phyloP scores from a whole-genome alignment of 2,797 vertebrate genomes.

The Aselliscus stoliczkanus region DNA sequence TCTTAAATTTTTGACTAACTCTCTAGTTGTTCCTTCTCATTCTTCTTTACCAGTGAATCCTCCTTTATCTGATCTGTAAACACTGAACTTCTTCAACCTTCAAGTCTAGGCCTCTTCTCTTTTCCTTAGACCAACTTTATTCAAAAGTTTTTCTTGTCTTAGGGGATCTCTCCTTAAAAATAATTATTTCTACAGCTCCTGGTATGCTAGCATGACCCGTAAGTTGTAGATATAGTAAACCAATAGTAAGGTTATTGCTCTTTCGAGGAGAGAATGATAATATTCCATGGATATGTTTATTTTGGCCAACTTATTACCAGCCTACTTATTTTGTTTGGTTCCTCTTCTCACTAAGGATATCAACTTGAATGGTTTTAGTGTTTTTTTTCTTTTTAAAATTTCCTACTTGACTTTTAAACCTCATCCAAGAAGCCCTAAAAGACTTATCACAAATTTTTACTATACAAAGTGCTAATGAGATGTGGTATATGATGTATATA shows the following conservation, averaged over 20 bases:
- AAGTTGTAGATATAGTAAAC: neutral
- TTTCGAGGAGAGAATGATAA: neutral
- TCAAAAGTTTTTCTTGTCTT: neutral
- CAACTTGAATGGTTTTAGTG: neutral
- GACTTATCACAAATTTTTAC: neutral
- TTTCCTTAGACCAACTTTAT: neutral
- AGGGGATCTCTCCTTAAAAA: neutral
- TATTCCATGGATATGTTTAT: constrained; percentile 15
- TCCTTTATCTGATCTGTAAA: neutral
- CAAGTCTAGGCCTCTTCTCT: neutral
- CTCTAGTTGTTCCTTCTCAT: neutral
- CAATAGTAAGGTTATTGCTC: neutral
- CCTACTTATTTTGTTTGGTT: neutral
- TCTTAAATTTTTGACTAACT: neutral
- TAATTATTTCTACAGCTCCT: neutral
- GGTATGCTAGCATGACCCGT: neutral
- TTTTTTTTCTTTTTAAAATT: neutral
- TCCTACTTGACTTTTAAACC: neutral
- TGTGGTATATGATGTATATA: neutral
- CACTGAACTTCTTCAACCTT: neutral
- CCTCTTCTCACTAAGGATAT: neutral
- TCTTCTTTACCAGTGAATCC: neutral
- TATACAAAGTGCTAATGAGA: neutral
- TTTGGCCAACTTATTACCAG: neutral
- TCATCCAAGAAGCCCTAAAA: neutral